phyloP scores from a whole-genome alignment of 2,888 invertebrate species.

The Zaprionus bogoriensis region DNA sequence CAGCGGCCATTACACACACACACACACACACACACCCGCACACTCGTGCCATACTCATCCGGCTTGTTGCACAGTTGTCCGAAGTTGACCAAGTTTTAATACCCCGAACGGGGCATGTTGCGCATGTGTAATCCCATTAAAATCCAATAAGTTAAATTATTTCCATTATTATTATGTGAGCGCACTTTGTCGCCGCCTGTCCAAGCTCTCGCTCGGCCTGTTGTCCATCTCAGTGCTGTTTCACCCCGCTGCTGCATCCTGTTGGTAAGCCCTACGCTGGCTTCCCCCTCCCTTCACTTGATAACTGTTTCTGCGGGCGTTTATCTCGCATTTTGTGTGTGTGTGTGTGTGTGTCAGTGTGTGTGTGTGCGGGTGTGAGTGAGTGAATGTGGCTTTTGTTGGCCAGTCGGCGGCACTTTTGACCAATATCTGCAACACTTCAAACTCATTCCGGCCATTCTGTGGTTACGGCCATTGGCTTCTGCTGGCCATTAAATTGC shows the following conservation, averaged over 20 bases:
- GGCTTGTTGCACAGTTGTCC: constrained; percentile 4
- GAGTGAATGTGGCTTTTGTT: constrained; percentile 43
- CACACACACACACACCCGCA: background rate
- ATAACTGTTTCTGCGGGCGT: constrained; percentile 59
- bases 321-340: constrained; percentile 43
- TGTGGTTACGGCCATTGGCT: constrained; percentile 54
- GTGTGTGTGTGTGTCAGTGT: background rate
- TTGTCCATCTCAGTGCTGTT: constrained; percentile 16
- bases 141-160: constrained; percentile 81
- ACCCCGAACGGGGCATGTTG: constrained; percentile 60
- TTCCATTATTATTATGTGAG: constrained; percentile 76
- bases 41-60: background rate
- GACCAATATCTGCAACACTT: constrained; percentile 77
- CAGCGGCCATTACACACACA: constrained; percentile 24
- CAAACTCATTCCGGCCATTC: constrained; percentile 58
- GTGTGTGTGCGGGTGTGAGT: constrained; percentile 13
- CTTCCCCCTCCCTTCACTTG: constrained; percentile 41
- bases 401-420: constrained; percentile 58
- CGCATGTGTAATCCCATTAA: constrained; percentile 80
- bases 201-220: constrained; percentile 25
- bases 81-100: constrained; percentile 72
- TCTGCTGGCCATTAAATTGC: constrained; percentile 68
- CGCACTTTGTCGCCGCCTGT: constrained; percentile 55
- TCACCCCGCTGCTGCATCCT: constrained; percentile 18
- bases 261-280: no score